Percentiles rank a stretch among this genome's conserved stretches.
These are phyloP conservation scores for Manacus vitellinus DNA, from an alignment of 2,113 vertebrate species.

Conservation along the genomic window DNA sequence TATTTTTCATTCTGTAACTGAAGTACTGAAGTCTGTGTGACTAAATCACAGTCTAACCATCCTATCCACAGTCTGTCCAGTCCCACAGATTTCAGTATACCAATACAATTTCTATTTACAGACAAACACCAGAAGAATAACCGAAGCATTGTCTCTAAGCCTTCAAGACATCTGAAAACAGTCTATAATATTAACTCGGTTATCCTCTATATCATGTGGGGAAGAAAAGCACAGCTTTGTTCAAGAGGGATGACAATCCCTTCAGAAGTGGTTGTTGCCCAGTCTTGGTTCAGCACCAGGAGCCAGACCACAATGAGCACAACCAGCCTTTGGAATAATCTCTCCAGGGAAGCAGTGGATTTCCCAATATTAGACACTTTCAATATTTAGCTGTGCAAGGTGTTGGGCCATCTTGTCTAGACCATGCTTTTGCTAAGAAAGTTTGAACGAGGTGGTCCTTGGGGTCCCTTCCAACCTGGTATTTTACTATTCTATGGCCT, in stretches of 20 bases:
- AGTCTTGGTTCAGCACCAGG: not conserved
- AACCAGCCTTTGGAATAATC: not conserved
- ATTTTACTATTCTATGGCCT: not conserved
- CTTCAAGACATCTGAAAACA: not conserved
- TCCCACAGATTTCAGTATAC: not conserved
- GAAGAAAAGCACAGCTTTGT: not conserved
- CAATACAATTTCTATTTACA: not conserved
- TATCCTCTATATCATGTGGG: accelerated
- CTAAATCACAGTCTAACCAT: not conserved
- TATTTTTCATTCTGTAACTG: not conserved
- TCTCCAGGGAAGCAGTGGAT: not conserved
- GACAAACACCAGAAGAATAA: not conserved
- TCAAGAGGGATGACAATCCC: not conserved
- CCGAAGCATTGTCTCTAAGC: not conserved
- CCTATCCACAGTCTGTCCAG: too few relatives aligned
- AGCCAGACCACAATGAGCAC: not conserved
- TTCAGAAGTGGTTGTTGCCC: not conserved
- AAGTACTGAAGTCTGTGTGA: not conserved
- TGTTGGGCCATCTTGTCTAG: not conserved
- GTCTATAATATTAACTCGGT: not conserved
- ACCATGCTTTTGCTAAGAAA: not conserved
- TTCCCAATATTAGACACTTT: not conserved
- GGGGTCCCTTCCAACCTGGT: not conserved
- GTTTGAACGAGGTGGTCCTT: not conserved
- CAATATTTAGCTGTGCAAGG: not conserved